Conservation (phyloP, 2,113 vertebrate species). For the Gymnarchus niloticus region DNA sequence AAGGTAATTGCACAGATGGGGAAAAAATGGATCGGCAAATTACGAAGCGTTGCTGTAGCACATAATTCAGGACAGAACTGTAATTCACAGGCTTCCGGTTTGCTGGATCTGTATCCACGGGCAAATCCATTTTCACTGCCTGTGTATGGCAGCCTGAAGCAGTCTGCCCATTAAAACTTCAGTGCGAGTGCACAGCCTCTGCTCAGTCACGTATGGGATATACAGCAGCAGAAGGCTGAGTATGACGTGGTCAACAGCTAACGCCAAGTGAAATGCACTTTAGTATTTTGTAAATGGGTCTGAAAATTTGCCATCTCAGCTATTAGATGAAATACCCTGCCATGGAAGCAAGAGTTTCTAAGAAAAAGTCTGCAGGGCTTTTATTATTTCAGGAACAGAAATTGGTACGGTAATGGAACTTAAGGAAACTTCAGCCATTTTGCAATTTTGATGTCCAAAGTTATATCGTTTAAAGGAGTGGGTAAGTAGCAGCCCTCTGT, state of each 20-base stretch:
- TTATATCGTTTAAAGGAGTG: not conserved
- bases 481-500: not conserved
- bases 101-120: not conserved
- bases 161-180: conserved; percentile 6
- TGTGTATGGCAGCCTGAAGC: too few relatives aligned
- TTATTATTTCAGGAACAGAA: not conserved
- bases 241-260: not conserved
- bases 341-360: not conserved
- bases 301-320: conserved; percentile 6
- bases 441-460: not conserved
- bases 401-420: not conserved
- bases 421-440: not conserved
- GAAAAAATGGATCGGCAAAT: not conserved
- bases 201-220: not conserved
- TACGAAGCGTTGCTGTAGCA: not conserved
- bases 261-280: not conserved
- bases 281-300: not conserved
- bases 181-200: not conserved
- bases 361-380: not conserved
- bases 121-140: conserved; percentile 9
- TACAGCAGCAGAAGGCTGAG: not conserved
- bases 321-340: not conserved
- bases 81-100: not conserved
- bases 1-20: not conserved
- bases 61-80: not conserved